Base-by-base conservation (phyloP, 1,140 invertebrate species). In the Plectrocnemia conspersa region DNA sequence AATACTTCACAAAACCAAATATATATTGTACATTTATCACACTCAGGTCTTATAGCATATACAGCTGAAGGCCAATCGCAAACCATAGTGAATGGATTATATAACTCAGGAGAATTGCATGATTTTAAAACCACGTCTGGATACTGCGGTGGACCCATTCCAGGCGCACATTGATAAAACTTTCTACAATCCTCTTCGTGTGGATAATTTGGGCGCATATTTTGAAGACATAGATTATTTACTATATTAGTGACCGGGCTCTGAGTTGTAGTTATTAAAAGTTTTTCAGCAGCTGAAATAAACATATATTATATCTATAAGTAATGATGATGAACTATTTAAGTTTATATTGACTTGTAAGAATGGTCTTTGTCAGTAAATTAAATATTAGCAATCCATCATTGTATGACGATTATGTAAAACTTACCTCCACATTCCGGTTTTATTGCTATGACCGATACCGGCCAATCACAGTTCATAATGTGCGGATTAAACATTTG, bases 41-140 rank as follows among this genome's bases (percentile, higher is more conserved):
- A 86, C 54, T 82, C 68, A 46, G 85, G 78, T 66, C 82, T 74
- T n/a, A 80, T 64, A 63, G 71, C 42, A 21, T 77, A 59, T 44
- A 91, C 80, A 57, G 73, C 72, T 46, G 75, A 60, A 33, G 82
- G 75, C 76, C 83, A 75, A 65, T 87, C 77, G 66, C 86, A 79
- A 38, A 79, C 69, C 70, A 81, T 74, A 27, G 68, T 63, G 21
- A 69, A 62, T 40, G 84, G 77, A 70, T 86, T 83, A 59, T 79
- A 86, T 67, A 82, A 71, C 67, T 78, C 79, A 21, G 67, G 66
- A 1, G 72, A 65, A 1, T 76, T 78, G 52, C 83, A 86, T 3
- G 73, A 73, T 63, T 79, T 81, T 52, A 79, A 74, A 0, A 84
- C 73, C 40, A 73, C 64, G 46, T 62, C 18, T 1, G 56, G 60